Evolutionary conservation across 2,113 vertebrate species (phyloP).

Genomic region (Erpornis zantholeuca): DNA sequence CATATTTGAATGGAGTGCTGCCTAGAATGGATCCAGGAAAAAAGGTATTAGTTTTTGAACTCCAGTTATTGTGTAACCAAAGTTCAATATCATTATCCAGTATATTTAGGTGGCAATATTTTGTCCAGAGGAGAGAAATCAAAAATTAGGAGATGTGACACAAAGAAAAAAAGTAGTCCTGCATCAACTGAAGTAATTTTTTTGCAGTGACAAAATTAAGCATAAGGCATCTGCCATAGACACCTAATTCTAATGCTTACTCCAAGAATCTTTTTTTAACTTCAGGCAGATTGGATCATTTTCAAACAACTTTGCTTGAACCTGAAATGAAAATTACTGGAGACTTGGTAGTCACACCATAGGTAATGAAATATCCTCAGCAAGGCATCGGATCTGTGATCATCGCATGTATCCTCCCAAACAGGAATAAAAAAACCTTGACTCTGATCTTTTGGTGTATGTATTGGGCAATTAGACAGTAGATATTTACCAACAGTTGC

Average conservation of each 20-base stretch:
- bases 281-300: background rate
- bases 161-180: background rate
- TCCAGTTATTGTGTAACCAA: background rate
- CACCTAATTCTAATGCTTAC: background rate
- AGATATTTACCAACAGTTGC: background rate
- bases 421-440: fast-evolving
- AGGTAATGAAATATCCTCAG: background rate
- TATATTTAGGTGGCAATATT: background rate
- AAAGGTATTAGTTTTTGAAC: background rate
- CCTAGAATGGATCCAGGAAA: background rate
- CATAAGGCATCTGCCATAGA: background rate
- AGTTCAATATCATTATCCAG: background rate
- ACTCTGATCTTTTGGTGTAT: background rate
- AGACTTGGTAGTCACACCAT: background rate
- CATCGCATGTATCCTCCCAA: background rate
- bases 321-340: background rate
- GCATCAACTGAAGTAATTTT: background rate
- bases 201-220: background rate
- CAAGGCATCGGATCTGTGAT: background rate
- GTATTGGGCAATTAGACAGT: background rate
- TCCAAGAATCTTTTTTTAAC: background rate
- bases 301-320: background rate
- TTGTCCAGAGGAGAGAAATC: background rate
- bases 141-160: background rate
- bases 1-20: background rate